Percentiles rank a stretch among this genome's conserved stretches.
phyloP scores from a whole-genome alignment of 2,888 invertebrate species.

The Monochamus alternatus region DNA sequence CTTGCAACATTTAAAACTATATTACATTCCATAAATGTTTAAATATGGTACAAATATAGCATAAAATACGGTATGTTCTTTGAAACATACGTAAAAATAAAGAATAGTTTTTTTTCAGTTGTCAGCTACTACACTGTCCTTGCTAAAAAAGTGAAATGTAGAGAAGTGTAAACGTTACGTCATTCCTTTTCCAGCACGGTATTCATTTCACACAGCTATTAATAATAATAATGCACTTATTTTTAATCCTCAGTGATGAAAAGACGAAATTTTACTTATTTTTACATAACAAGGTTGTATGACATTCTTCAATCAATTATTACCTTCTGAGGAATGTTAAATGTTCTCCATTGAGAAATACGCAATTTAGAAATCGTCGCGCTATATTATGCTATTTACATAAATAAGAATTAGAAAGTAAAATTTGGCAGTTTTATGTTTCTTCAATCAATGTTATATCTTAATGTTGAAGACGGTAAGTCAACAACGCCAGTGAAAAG shows the following conservation, averaged over 20 bases:
- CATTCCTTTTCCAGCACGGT: too few species aligned
- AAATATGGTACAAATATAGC: too few species aligned
- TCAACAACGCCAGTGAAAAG: constrained; percentile 7
- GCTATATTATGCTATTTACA: not conserved
- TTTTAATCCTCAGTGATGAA: not conserved
- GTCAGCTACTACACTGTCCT: too few species aligned
- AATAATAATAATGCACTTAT: too few species aligned
- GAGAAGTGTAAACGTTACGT: too few species aligned
- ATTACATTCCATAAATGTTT: too few species aligned
- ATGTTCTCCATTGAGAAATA: not conserved
- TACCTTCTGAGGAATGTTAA: not conserved
- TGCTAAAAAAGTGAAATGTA: too few species aligned
- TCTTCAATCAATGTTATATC: not conserved
- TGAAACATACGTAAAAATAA: too few species aligned
- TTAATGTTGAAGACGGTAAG: constrained; percentile 5
- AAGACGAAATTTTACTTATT: not conserved
- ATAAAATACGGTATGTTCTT: too few species aligned
- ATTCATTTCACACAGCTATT: too few species aligned
- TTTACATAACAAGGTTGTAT: not conserved
- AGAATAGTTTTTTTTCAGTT: too few species aligned
- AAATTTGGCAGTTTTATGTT: not conserved
- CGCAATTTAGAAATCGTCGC: constrained; percentile 2
- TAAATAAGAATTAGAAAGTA: constrained; percentile 9
- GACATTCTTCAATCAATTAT: constrained; percentile 8
- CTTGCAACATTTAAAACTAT: too few species aligned